Percentiles rank a stretch among this genome's conserved stretches.
Conservation (phyloP, 2,888 invertebrate species). For the Pelosia muscerda region DNA sequence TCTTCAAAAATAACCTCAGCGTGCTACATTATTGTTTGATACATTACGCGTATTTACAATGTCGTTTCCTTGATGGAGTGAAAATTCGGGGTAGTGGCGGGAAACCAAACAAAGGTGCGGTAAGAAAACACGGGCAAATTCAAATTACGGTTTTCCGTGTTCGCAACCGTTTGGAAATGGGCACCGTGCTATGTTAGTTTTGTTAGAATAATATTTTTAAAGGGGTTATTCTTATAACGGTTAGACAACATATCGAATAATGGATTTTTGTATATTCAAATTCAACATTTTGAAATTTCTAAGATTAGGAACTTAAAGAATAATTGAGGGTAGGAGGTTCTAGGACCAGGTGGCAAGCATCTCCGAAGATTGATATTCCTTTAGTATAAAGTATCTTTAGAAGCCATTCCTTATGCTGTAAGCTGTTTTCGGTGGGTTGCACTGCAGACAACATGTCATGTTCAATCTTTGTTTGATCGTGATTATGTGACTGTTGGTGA, state of each 20-base stretch:
- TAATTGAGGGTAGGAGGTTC: background rate
- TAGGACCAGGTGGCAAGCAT: no score
- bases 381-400: no score
- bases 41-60: slow-evolving; percentile 48
- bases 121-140: slow-evolving; percentile 60
- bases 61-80: slow-evolving; percentile 71
- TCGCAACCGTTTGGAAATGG: slow-evolving; percentile 18
- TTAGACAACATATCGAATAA: background rate
- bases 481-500: no score
- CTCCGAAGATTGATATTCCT: no score
- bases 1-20: slow-evolving; percentile 1
- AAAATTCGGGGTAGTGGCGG: slow-evolving; percentile 69
- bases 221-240: background rate
- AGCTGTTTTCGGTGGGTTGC: no score
- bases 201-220: slow-evolving; percentile 6
- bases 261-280: background rate
- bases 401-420: no score
- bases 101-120: slow-evolving; percentile 76
- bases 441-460: no score
- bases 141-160: slow-evolving; percentile 67
- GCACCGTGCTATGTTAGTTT: slow-evolving; percentile 8
- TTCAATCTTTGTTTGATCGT: no score
- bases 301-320: background rate
- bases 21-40: slow-evolving; percentile 34
- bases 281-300: background rate